These are phyloP conservation scores for Asbolus verrucosus DNA, from an alignment of 1,140 invertebrate species.

Conservation along the genomic window DNA sequence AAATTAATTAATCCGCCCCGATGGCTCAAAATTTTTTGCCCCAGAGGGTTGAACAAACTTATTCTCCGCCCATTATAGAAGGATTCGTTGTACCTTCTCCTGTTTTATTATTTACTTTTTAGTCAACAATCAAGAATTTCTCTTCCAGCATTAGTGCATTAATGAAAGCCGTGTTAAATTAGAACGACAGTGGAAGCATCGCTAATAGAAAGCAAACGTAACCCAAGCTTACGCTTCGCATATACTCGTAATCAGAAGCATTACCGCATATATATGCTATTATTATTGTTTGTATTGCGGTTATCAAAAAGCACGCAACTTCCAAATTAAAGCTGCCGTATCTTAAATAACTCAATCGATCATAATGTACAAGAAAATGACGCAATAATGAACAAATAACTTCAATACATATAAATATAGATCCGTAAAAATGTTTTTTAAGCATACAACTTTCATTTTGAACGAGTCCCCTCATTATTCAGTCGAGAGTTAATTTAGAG, in stretches of 20 bases:
- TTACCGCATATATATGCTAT: conserved; percentile 8
- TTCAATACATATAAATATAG: background rate
- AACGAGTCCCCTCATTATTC: too few relatives aligned
- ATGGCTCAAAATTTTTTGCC: conserved; percentile 3
- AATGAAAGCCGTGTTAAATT: conserved; percentile 10
- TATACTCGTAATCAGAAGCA: conserved; percentile 21
- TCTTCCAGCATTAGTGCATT: background rate
- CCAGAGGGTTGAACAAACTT: background rate
- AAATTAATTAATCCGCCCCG: too few relatives aligned
- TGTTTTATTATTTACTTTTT: conserved; percentile 8
- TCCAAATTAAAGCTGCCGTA: conserved; percentile 16
- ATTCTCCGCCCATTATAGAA: background rate
- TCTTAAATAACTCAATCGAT: conserved; percentile 6
- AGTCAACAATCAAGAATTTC: conserved; percentile 3
- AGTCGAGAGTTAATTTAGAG: too few relatives aligned
- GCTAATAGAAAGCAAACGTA: conserved; percentile 30
- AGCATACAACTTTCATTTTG: too few relatives aligned
- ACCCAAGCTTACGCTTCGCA: conserved; percentile 6
- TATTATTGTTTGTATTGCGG: conserved; percentile 25
- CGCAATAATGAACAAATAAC: conserved; percentile 9
- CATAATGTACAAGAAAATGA: conserved; percentile 3
- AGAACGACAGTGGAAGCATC: conserved; percentile 21
- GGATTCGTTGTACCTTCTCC: background rate
- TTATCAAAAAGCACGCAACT: conserved; percentile 14
- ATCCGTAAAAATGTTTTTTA: too few relatives aligned